phyloP scores from a whole-genome alignment of 2,888 invertebrate species.

The Fabriciana adippe region DNA sequence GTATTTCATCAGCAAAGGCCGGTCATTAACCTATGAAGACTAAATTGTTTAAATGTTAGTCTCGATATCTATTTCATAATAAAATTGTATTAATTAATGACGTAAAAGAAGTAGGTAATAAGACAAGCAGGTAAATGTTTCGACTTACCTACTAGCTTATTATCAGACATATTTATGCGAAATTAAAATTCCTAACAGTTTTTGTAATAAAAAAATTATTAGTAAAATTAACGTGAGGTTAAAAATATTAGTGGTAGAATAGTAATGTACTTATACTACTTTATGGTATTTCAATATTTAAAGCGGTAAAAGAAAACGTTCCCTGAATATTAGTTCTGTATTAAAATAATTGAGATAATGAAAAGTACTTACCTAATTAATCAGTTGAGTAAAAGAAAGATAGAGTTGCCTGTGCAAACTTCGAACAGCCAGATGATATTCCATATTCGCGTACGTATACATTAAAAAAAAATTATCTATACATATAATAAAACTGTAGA shows the following conservation, averaged over 20 bases:
- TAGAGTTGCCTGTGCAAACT: too few relatives aligned
- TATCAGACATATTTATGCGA: not conserved
- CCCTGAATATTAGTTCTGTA: too few relatives aligned
- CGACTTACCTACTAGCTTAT: not conserved
- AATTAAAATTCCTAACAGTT: not conserved
- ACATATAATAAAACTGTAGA: too few relatives aligned
- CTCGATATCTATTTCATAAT: slow-evolving; percentile 45
- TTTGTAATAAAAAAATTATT: not conserved
- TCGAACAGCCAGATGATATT: too few relatives aligned
- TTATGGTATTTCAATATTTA: too few relatives aligned
- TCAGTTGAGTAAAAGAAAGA: too few relatives aligned
- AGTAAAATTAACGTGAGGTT: not conserved
- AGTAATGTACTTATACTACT: too few relatives aligned
- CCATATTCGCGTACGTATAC: too few relatives aligned
- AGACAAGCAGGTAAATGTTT: not conserved
- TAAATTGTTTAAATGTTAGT: slow-evolving; percentile 49
- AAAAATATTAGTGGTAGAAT: not conserved
- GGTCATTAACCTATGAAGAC: slow-evolving; percentile 62
- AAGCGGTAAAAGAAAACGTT: too few relatives aligned
- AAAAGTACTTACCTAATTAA: too few relatives aligned
- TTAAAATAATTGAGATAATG: too few relatives aligned
- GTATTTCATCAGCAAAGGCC: slow-evolving; percentile 65
- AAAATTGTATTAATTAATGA: slow-evolving; percentile 38
- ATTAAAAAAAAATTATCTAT: too few relatives aligned
- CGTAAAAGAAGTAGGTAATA: slow-evolving; percentile 30